These are phyloP conservation scores for Garra rufa DNA, from an alignment of 2,113 vertebrate genomes.

Conservation along the genomic window DNA sequence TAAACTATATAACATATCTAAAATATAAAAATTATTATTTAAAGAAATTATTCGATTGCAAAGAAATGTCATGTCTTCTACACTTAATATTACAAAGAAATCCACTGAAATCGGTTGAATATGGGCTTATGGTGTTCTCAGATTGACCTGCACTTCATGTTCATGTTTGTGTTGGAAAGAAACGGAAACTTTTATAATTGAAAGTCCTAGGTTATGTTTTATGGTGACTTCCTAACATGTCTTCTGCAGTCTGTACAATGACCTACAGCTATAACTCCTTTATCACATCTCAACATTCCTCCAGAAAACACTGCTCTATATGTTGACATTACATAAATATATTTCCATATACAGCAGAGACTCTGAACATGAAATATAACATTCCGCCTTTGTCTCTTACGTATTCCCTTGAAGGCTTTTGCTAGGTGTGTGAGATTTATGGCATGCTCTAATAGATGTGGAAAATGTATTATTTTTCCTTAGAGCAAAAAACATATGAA, in stretches of 20 bases:
- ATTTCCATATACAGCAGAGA: constrained; percentile 37
- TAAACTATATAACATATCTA: too few species aligned
- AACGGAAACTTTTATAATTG: constrained; percentile 1
- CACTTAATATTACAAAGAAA: neutral
- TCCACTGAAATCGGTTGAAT: neutral
- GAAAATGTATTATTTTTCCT: constrained; percentile 57
- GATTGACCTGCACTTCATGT: constrained; percentile 14
- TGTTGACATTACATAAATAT: constrained; percentile 42
- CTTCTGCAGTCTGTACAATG: constrained; percentile 30
- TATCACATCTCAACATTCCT: constrained; percentile 44
- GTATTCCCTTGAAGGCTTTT: constrained; percentile 48
- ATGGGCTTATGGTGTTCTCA: neutral
- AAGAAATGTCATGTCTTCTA: neutral
- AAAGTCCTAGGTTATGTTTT: constrained; percentile 17
- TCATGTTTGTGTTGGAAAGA: neutral
- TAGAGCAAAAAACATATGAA: constrained; percentile 49
- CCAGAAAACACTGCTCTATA: constrained; percentile 32
- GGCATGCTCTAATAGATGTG: constrained; percentile 50
- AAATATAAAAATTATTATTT: too few species aligned
- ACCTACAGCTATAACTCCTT: constrained; percentile 45
- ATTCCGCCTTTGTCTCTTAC: constrained; percentile 43
- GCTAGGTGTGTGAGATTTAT: constrained; percentile 57
- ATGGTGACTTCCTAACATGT: constrained; percentile 32
- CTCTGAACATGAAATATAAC: constrained; percentile 40
- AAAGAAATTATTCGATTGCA: neutral